Evolutionary conservation across 2,888 invertebrate species (phyloP).

Genomic region (Drosophila kokeensis): DNA sequence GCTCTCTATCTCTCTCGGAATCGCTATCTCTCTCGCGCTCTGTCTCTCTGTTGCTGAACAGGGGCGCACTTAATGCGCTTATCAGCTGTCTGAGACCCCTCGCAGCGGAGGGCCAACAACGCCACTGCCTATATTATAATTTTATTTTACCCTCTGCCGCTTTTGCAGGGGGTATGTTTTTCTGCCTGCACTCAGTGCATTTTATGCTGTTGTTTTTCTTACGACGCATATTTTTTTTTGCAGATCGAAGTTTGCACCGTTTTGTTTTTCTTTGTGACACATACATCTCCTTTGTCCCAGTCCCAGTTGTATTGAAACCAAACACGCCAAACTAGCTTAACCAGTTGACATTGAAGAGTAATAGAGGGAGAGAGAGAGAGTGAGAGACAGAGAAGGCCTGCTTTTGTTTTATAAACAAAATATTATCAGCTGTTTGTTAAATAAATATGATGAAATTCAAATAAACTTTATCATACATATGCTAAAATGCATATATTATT

Average conservation of each 20-base stretch:
- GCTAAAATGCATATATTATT: too few species aligned
- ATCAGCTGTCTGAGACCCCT: slow-evolving; percentile 53
- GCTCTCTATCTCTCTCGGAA: slow-evolving; percentile 4
- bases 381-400: background rate
- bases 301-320: slow-evolving; percentile 24
- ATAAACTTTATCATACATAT: background rate
- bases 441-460: background rate
- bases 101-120: slow-evolving; percentile 7
- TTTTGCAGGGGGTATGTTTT: slow-evolving; percentile 37
- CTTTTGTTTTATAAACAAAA: slow-evolving; percentile 29
- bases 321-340: slow-evolving; percentile 49
- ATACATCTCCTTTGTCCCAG: slow-evolving; percentile 33
- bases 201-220: slow-evolving; percentile 23
- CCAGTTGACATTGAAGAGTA: slow-evolving; percentile 35
- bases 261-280: slow-evolving; percentile 31
- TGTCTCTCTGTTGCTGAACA: slow-evolving; percentile 18
- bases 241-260: slow-evolving; percentile 1
- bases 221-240: slow-evolving; percentile 27
- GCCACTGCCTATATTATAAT: slow-evolving; percentile 37
- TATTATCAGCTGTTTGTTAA: slow-evolving; percentile 42
- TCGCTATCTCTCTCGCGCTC: slow-evolving; percentile 8
- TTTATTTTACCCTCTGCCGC: slow-evolving; percentile 22
- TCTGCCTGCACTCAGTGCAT: slow-evolving; percentile 26
- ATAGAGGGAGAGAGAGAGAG: background rate
- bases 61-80: slow-evolving; percentile 31